A percentile compares a stretch with the other conserved stretches of the same genome.
Evolutionary conservation across 2,888 invertebrate species (phyloP).

Genomic region (Pyrochroa serraticornis): DNA sequence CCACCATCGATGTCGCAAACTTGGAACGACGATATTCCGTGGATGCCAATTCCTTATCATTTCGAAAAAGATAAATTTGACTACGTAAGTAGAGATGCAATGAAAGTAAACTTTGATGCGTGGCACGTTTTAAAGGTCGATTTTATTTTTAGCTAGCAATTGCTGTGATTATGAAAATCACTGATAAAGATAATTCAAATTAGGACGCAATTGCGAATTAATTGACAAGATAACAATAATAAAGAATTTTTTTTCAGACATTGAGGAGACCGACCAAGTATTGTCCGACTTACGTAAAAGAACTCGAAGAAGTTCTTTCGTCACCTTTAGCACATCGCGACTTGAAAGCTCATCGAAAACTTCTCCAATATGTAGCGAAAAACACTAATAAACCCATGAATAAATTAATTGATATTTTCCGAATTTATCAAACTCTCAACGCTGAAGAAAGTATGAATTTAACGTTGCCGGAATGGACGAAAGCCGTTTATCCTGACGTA

Average conservation of each 20-base stretch:
- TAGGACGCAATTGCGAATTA: not conserved
- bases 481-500: slow-evolving; percentile 50
- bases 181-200: slow-evolving; percentile 3
- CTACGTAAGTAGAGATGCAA: slow-evolving; percentile 41
- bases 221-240: not conserved
- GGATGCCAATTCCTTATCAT: slow-evolving; percentile 67
- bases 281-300: slow-evolving; percentile 50
- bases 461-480: slow-evolving; percentile 58
- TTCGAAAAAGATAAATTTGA: slow-evolving; percentile 45
- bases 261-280: slow-evolving; percentile 49
- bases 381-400: slow-evolving; percentile 44
- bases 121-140: no score
- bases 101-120: not conserved
- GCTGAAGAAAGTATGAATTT: slow-evolving; percentile 53
- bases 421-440: slow-evolving; percentile 50
- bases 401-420: slow-evolving; percentile 43
- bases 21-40: slow-evolving; percentile 60
- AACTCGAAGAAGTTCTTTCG: slow-evolving; percentile 42
- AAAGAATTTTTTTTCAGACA: slow-evolving; percentile 36
- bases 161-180: not conserved
- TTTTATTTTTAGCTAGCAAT: not conserved
- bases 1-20: slow-evolving; percentile 62
- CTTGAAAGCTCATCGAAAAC: slow-evolving; percentile 37
- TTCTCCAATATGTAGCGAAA: slow-evolving; percentile 44
- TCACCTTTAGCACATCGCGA: slow-evolving; percentile 42